A percentile compares a stretch with the other conserved stretches of the same genome.
Evolutionary conservation across 2,797 vertebrate species (phyloP).

Genomic region (Myripristis murdjan): DNA sequence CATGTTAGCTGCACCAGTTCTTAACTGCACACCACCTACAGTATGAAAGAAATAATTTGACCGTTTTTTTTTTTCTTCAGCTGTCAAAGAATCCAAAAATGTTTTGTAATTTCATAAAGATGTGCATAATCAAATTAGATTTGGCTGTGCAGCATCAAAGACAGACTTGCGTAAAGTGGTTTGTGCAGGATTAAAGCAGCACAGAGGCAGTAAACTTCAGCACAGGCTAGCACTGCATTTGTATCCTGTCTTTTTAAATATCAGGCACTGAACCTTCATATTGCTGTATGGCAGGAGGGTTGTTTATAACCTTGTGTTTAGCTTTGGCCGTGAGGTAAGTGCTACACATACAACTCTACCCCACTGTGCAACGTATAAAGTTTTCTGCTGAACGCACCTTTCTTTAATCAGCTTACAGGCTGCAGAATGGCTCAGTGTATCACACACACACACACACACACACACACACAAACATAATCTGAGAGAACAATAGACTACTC

Average conservation of each 20-base stretch:
- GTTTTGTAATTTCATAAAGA: neutral
- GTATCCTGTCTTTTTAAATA: slow-evolving; percentile 11
- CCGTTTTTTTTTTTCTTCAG: neutral
- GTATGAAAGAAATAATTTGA: neutral
- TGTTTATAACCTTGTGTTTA: slow-evolving; percentile 26
- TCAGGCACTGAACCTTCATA: neutral
- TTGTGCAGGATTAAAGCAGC: neutral
- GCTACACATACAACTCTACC: slow-evolving; percentile 10
- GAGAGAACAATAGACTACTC: slow-evolving; percentile 40
- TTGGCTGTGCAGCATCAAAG: neutral
- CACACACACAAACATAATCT: slow-evolving; percentile 32
- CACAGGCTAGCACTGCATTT: neutral
- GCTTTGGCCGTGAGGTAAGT: slow-evolving; percentile 36
- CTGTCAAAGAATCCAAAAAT: too few species aligned
- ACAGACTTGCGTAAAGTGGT: neutral
- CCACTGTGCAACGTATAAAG: slow-evolving; percentile 43
- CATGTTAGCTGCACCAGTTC: neutral
- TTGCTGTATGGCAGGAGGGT: slow-evolving; percentile 9
- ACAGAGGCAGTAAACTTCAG: neutral
- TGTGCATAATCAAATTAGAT: neutral
- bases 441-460: slow-evolving; percentile 18
- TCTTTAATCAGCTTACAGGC: slow-evolving; percentile 77
- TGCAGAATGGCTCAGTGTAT: slow-evolving; percentile 43
- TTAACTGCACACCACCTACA: neutral
- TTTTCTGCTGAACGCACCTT: slow-evolving; percentile 75